phyloP scores from a whole-genome alignment of 2,113 vertebrate species.

The Caranx ignobilis region DNA sequence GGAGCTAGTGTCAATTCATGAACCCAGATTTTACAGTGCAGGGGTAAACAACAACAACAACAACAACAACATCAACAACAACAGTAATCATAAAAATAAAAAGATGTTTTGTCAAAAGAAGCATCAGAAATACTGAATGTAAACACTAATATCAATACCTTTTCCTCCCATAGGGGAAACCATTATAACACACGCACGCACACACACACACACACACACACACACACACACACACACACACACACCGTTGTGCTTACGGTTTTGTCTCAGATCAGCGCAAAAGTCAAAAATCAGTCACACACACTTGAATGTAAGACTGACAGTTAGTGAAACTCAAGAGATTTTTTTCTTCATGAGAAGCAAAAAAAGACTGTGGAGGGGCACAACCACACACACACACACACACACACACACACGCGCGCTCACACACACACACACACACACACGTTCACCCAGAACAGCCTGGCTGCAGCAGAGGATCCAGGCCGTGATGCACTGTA shows the following conservation, averaged over 20 bases:
- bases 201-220: slow-evolving; percentile 13
- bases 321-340: slow-evolving; percentile 24
- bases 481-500: slow-evolving; percentile 62
- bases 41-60: slow-evolving; percentile 2
- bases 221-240: slow-evolving; percentile 12
- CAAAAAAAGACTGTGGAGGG: slow-evolving; percentile 39
- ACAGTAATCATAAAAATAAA: slow-evolving; percentile 39
- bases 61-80: no score
- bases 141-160: slow-evolving; percentile 71
- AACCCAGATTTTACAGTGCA: slow-evolving; percentile 59
- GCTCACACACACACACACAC: slow-evolving; percentile 20
- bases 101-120: slow-evolving; percentile 58
- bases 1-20: slow-evolving; percentile 1
- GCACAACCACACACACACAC: background rate
- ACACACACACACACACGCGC: background rate
- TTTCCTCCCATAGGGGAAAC: slow-evolving; percentile 48
- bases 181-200: slow-evolving; percentile 38
- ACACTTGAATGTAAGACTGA: slow-evolving; percentile 26
- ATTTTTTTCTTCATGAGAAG: slow-evolving; percentile 15
- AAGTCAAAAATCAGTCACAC: slow-evolving; percentile 30
- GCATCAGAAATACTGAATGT: slow-evolving; percentile 54
- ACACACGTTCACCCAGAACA: slow-evolving; percentile 21
- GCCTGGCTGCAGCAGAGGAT: slow-evolving; percentile 45
- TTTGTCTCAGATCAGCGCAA: slow-evolving; percentile 47
- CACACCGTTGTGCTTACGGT: slow-evolving; percentile 72